Conservation (phyloP, 2,888 invertebrate genomes). For the Andrena bucephala region DNA sequence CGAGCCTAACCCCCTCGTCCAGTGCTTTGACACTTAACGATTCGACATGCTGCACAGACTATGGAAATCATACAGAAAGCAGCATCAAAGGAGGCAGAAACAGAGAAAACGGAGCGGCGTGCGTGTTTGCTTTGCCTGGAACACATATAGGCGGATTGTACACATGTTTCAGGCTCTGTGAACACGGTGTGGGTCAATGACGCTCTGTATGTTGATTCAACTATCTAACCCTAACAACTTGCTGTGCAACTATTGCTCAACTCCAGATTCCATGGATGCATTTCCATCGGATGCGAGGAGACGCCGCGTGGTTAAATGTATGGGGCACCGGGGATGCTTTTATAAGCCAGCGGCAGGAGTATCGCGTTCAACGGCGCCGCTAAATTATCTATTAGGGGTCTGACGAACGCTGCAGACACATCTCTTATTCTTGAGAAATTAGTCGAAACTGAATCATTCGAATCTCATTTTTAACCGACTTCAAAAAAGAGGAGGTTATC, state of each 20-base stretch:
- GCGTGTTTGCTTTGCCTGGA: slow-evolving; percentile 42
- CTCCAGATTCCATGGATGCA: slow-evolving; percentile 68
- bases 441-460: too few species aligned
- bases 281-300: slow-evolving; percentile 68
- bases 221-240: slow-evolving; percentile 63
- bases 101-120: slow-evolving; percentile 35
- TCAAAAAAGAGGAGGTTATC: too few species aligned
- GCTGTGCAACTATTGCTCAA: slow-evolving; percentile 66
- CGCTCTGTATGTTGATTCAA: slow-evolving; percentile 58
- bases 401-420: background rate
- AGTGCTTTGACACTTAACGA: slow-evolving; percentile 1
- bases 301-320: slow-evolving; percentile 25
- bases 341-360: slow-evolving; percentile 6
- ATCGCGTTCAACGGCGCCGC: background rate
- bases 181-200: slow-evolving; percentile 59
- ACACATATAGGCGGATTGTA: slow-evolving; percentile 39
- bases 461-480: too few species aligned
- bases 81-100: slow-evolving; percentile 38
- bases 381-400: slow-evolving; percentile 2
- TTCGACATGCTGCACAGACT: background rate
- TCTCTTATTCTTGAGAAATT: background rate
- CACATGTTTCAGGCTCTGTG: slow-evolving; percentile 45
- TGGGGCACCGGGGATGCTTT: slow-evolving; percentile 24
- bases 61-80: slow-evolving; percentile 37
- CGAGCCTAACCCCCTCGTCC: background rate